Base-by-base conservation (phyloP, 2,797 vertebrate species). In the Lutjanus campechanus region DNA sequence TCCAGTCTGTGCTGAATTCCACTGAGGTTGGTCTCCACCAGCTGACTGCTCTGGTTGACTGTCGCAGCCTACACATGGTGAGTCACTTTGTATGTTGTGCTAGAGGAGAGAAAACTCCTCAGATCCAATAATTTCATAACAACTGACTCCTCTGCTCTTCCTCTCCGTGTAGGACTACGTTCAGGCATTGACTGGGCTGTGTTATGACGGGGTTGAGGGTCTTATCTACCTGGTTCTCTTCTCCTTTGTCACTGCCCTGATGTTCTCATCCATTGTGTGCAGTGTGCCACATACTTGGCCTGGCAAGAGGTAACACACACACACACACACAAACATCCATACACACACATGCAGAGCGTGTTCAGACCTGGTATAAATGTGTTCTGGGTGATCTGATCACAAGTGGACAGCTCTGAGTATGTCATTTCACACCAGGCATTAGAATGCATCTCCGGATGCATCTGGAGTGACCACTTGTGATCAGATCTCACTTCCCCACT, bases 221-320 rank as follows among this genome's bases (percentile, higher is more conserved):
- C 95, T 99, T 87, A 98, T 99, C 94, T 99, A 99, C 95, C 94
- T 99, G 95, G 96, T 98, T 46, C 97, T 99, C 67, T 99, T 99
- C 94, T 99, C 98, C 84, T 99, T 99, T 53, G 96, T 98, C 95
- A 99, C 98, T 0, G 98, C 98, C 11, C 97, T 99, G 90, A 99
- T 99, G 98, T 99, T 99, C 96, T 99, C 98, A 89, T 99, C 98
- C 70, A 96, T 99, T 29, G 95, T 99, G 86, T 99, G 98, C 96
- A 99, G 98, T 0, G 94, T 99, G 83, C 98, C 98, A 0, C 98
- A 99, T 69, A 99, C 98, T 86, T 99, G 98, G 98, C 98, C 98
- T 79, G 95, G 96, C 61, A 99, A 98, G 93, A 98, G 98, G 98
- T 99, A 94, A 93, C 94, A 84, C 84, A 75, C 84, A 80, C 61